Evolutionary conservation across 2,888 invertebrate species (phyloP).

Genomic region (Melanotus villosus): DNA sequence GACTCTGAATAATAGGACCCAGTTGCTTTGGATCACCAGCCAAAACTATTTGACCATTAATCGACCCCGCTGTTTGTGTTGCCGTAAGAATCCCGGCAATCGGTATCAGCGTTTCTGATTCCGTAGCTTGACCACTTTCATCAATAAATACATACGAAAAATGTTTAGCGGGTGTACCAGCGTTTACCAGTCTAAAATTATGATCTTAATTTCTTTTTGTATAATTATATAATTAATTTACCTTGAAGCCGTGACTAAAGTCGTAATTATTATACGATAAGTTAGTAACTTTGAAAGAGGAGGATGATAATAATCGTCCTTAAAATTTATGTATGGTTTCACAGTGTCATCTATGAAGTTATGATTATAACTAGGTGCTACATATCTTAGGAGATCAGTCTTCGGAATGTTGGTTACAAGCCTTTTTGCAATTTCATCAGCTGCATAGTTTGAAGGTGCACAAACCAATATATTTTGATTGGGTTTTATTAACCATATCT

Average conservation of each 20-base stretch:
- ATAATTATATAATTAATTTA: constrained; percentile 49
- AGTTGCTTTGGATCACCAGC: constrained; percentile 82
- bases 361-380: constrained; percentile 63
- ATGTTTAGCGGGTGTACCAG: constrained; percentile 63
- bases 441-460: constrained; percentile 79
- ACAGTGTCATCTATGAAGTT: constrained; percentile 63
- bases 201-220: neutral
- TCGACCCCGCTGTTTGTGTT: constrained; percentile 41
- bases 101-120: constrained; percentile 77
- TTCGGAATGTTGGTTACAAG: constrained; percentile 57
- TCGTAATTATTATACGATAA: constrained; percentile 75
- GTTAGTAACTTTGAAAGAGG: constrained; percentile 69
- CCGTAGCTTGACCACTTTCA: constrained; percentile 81
- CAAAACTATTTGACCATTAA: constrained; percentile 73
- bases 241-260: constrained; percentile 73
- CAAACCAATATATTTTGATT: constrained; percentile 72
- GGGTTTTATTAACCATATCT: constrained; percentile 61
- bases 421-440: constrained; percentile 74
- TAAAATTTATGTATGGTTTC: constrained; percentile 67
- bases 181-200: constrained; percentile 57
- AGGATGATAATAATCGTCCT: constrained; percentile 67
- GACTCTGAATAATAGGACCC: constrained; percentile 74
- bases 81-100: constrained; percentile 64
- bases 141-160: constrained; percentile 82
- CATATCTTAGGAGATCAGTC: constrained; percentile 66